These are phyloP conservation scores for Drosophila rhopaloa DNA, from an alignment of 1,140 invertebrate genomes.

Conservation along the genomic window DNA sequence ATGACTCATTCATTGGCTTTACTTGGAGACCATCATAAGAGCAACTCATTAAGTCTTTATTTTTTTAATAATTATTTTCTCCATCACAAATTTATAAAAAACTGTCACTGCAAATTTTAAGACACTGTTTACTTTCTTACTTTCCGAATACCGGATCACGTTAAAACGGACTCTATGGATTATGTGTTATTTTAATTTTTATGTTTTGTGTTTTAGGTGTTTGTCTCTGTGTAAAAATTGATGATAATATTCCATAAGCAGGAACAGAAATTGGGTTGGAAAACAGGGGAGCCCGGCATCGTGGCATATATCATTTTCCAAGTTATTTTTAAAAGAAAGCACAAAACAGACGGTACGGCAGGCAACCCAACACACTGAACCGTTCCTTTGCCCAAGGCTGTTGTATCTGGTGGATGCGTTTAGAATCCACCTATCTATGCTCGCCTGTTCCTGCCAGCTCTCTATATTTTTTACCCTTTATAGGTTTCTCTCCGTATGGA, in stretches of 20 bases:
- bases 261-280: conserved; percentile 24
- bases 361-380: conserved; percentile 31
- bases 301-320: conserved; percentile 66
- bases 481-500: conserved; percentile 25
- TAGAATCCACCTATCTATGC: conserved; percentile 35
- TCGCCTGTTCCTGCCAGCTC: conserved; percentile 2
- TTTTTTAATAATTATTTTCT: too few relatives aligned
- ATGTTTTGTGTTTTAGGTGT: too few relatives aligned
- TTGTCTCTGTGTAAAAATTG: conserved; percentile 46
- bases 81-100: too few relatives aligned
- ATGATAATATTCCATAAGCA: conserved; percentile 65
- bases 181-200: too few relatives aligned
- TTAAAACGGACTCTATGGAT: too few relatives aligned
- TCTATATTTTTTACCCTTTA: background rate
- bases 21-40: too few relatives aligned
- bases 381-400: conserved; percentile 11
- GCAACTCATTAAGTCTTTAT: too few relatives aligned
- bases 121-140: too few relatives aligned
- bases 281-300: conserved; percentile 42
- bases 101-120: too few relatives aligned
- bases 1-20: too few relatives aligned
- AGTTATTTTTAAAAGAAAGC: conserved; percentile 67
- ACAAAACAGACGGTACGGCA: conserved; percentile 7
- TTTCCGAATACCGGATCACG: too few relatives aligned
- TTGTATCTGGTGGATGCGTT: conserved; percentile 56